phyloP scores from a whole-genome alignment of 2,113 vertebrate species.

The Notothenia rossii region DNA sequence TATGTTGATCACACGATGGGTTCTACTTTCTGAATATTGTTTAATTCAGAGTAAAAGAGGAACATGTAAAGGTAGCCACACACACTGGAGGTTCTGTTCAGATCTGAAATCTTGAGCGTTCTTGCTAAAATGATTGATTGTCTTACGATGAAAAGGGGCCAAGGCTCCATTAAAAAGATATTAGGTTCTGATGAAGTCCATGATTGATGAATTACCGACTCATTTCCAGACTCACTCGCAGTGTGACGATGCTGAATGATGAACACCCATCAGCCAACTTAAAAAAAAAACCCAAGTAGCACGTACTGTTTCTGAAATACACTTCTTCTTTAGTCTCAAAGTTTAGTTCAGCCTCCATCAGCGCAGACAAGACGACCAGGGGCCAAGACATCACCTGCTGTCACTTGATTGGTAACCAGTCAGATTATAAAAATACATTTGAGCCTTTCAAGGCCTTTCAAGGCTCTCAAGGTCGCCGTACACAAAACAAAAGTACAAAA shows the following conservation, averaged over 20 bases:
- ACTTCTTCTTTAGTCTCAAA: not conserved
- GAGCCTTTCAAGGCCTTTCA: too few relatives aligned
- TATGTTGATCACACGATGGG: too few relatives aligned
- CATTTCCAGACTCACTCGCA: not conserved
- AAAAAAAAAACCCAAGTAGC: too few relatives aligned
- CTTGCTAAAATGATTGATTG: constrained; percentile 7
- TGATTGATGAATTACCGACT: constrained; percentile 20
- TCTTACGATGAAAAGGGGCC: not conserved
- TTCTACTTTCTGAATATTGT: too few relatives aligned
- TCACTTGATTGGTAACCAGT: too few relatives aligned
- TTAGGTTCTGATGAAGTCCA: constrained; percentile 1
- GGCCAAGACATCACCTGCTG: too few relatives aligned
- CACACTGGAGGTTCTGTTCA: not conserved
- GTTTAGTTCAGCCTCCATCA: constrained; percentile 5
- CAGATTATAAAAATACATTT: too few relatives aligned
- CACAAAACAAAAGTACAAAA: too few relatives aligned
- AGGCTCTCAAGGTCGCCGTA: too few relatives aligned
- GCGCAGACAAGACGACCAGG: too few relatives aligned
- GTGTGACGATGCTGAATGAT: not conserved
- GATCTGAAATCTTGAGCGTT: not conserved
- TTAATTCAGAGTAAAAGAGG: too few relatives aligned
- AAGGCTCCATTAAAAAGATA: constrained; percentile 40
- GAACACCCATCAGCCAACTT: not conserved
- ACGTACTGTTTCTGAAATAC: not conserved
- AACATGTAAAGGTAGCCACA: not conserved